phyloP scores from a whole-genome alignment of 2,888 invertebrate species.

The Venusia cambrica region DNA sequence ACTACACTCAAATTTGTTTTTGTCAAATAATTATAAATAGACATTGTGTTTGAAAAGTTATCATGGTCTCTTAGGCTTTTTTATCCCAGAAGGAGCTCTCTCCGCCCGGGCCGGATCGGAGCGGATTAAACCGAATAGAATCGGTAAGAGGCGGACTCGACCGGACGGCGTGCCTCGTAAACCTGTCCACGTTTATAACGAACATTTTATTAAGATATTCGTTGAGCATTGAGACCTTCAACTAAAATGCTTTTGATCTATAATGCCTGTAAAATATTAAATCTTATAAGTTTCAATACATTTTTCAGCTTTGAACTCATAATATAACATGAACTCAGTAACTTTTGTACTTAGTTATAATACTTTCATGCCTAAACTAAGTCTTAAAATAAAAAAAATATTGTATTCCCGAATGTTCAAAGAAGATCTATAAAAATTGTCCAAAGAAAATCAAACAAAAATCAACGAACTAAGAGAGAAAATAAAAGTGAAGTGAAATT shows the following conservation, averaged over 20 bases:
- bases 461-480: constrained; percentile 12
- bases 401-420: background rate
- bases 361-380: constrained; percentile 1
- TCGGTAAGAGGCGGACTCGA: constrained; percentile 37
- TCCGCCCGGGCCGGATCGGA: constrained; percentile 22
- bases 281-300: too few species aligned
- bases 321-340: too few species aligned
- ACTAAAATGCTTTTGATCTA: constrained; percentile 6
- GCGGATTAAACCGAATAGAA: constrained; percentile 37
- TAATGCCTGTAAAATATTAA: background rate
- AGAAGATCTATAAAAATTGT: constrained; percentile 1
- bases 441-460: constrained; percentile 7
- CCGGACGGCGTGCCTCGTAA: constrained; percentile 48
- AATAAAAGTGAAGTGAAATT: constrained; percentile 15
- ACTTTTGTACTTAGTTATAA: too few species aligned
- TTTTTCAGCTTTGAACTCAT: too few species aligned
- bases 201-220: constrained; percentile 39
- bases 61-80: constrained; percentile 5
- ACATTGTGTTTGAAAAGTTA: constrained; percentile 4
- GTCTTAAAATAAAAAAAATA: constrained; percentile 2
- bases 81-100: constrained; percentile 12
- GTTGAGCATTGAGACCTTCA: constrained; percentile 15
- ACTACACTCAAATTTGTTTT: too few species aligned
- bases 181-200: constrained; percentile 51
- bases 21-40: too few species aligned